phyloP scores from a whole-genome alignment of 2,797 vertebrate species.

The Hybognathus amarus region DNA sequence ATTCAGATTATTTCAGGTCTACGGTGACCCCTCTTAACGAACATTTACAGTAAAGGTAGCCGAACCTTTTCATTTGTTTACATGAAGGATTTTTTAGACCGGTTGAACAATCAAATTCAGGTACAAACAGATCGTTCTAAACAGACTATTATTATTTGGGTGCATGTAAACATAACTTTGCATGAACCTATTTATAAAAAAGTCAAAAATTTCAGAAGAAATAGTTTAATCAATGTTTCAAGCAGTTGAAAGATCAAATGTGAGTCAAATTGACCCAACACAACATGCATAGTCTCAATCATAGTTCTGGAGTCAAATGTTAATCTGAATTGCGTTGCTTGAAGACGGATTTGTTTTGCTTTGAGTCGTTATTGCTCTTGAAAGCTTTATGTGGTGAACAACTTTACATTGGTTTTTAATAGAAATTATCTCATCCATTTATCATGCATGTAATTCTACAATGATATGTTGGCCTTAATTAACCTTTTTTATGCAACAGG shows the following conservation, averaged over 20 bases:
- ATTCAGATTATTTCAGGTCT: no score
- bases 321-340: neutral
- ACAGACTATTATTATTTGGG: neutral
- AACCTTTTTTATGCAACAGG: no score
- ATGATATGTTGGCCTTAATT: no score
- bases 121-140: neutral
- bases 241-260: neutral
- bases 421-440: neutral
- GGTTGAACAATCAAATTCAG: neutral
- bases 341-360: neutral
- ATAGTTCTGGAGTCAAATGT: neutral
- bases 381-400: neutral
- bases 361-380: neutral
- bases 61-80: no score
- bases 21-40: no score
- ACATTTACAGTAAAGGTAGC: no score
- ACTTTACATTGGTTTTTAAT: neutral
- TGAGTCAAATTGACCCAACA: neutral
- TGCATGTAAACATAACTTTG: neutral
- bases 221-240: neutral
- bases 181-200: neutral
- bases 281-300: neutral
- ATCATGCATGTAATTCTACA: neutral
- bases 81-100: no score
- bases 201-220: neutral